Evolutionary conservation across 2,888 invertebrate species (phyloP).

Genomic region (Erannis defoliaria): DNA sequence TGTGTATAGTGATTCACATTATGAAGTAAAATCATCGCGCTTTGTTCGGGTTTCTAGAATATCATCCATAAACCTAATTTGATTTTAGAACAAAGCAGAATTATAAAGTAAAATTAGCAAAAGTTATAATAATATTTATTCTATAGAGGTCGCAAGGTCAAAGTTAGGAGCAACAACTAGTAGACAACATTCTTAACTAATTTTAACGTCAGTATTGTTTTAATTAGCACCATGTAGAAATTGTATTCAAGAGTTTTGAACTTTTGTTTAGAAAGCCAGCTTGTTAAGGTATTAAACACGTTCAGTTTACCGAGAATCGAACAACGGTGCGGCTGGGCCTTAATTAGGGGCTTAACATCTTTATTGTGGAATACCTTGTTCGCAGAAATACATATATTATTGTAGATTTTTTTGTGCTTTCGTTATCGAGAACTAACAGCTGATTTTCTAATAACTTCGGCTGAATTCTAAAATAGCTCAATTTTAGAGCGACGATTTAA

Average conservation of each 20-base stretch:
- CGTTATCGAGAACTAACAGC: too few relatives aligned
- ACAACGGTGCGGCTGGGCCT: constrained; percentile 17
- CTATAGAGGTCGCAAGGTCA: too few relatives aligned
- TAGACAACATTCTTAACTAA: constrained; percentile 37
- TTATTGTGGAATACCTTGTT: constrained; percentile 12
- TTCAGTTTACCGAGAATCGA: constrained; percentile 23
- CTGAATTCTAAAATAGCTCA: background rate
- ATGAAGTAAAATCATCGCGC: too few relatives aligned
- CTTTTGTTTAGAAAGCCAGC: constrained; percentile 33
- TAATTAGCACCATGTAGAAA: constrained; percentile 33
- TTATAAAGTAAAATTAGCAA: too few relatives aligned
- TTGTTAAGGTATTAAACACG: constrained; percentile 35
- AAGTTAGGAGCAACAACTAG: background rate
- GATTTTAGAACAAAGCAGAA: too few relatives aligned
- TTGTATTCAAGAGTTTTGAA: constrained; percentile 31
- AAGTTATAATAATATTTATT: too few relatives aligned
- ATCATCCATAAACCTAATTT: too few relatives aligned
- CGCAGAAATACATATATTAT: constrained; percentile 10
- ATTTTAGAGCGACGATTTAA: too few relatives aligned
- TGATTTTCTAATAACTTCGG: background rate
- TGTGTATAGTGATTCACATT: too few relatives aligned
- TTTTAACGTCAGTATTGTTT: constrained; percentile 22
- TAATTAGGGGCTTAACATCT: constrained; percentile 31
- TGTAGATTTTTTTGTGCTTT: constrained; percentile 7
- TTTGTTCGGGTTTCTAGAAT: too few relatives aligned